Evolutionary conservation across 2,113 vertebrate species (phyloP).

Genomic region (Periophthalmodon schlosseri): DNA sequence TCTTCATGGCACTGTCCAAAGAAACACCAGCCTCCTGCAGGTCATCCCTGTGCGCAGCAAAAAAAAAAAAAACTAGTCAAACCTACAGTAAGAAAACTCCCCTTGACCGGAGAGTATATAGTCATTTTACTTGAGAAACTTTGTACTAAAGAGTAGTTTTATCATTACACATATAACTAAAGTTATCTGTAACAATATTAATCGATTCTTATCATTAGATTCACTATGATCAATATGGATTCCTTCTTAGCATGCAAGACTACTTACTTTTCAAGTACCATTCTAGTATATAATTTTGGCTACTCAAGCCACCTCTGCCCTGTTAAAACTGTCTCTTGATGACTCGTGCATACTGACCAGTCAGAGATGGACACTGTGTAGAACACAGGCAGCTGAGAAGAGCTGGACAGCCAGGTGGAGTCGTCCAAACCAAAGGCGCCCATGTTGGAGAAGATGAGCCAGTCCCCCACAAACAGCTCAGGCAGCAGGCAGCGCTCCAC

Average conservation of each 20-base stretch:
- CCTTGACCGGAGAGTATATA: background rate
- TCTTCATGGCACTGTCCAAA: constrained; percentile 90
- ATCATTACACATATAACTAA: background rate
- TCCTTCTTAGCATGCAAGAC: background rate
- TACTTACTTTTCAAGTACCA: background rate
- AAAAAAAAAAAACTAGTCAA: background rate
- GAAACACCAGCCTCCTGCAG: constrained; percentile 92
- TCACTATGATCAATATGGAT: background rate
- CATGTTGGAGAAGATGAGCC: constrained; percentile 95
- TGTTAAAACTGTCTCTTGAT: background rate
- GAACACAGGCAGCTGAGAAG: constrained; percentile 86
- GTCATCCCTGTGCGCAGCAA: constrained; percentile 81
- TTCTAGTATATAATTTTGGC: background rate
- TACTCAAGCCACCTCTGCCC: background rate
- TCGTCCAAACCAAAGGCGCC: constrained; percentile 86
- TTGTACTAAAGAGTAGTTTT: background rate
- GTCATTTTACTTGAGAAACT: background rate
- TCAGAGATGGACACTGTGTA: constrained; percentile 90
- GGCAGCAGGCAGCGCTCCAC: constrained; percentile 93
- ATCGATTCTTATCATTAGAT: no score
- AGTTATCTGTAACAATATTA: no score
- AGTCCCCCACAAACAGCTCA: constrained; percentile 91
- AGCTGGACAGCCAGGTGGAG: constrained; percentile 76
- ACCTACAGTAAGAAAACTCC: background rate
- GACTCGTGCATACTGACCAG: constrained; percentile 81